A percentile compares a stretch with the other conserved stretches of the same genome.
These are phyloP conservation scores for Coelogynopora nodosa DNA, from an alignment of 2,888 invertebrate species.

Conservation along the genomic window DNA sequence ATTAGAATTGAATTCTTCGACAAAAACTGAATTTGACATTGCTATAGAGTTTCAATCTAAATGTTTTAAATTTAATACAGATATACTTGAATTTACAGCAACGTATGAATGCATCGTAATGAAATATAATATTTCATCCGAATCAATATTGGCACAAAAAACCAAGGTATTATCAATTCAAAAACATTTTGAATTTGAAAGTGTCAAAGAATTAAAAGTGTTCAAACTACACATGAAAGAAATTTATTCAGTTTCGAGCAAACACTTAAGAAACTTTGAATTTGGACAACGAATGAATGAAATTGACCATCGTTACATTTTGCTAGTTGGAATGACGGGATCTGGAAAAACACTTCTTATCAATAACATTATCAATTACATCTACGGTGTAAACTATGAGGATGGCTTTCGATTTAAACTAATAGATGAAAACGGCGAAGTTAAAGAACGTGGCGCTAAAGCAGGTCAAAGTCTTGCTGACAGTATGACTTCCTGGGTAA, in stretches of 20 bases:
- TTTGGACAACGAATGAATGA: background rate
- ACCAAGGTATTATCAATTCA: background rate
- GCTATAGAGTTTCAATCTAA: background rate
- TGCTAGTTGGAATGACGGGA: constrained; percentile 11
- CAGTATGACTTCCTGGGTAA: background rate
- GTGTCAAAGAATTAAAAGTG: background rate
- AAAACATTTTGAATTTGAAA: background rate
- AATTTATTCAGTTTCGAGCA: background rate
- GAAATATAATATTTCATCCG: background rate
- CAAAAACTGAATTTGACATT: background rate
- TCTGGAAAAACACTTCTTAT: constrained; percentile 3
- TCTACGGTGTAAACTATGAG: background rate
- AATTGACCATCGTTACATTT: background rate
- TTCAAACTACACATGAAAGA: background rate
- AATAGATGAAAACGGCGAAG: background rate
- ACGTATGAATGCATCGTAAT: background rate
- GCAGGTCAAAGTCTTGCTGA: background rate
- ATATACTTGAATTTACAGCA: background rate
- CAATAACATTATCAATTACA: background rate
- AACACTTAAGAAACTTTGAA: background rate
- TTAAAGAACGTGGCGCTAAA: background rate
- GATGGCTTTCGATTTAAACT: background rate
- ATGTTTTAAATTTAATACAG: background rate
- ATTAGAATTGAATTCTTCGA: background rate
- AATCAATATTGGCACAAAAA: background rate